Base-by-base conservation (phyloP, 2,888 invertebrate genomes). In the Xanthostigma xanthostigma region DNA sequence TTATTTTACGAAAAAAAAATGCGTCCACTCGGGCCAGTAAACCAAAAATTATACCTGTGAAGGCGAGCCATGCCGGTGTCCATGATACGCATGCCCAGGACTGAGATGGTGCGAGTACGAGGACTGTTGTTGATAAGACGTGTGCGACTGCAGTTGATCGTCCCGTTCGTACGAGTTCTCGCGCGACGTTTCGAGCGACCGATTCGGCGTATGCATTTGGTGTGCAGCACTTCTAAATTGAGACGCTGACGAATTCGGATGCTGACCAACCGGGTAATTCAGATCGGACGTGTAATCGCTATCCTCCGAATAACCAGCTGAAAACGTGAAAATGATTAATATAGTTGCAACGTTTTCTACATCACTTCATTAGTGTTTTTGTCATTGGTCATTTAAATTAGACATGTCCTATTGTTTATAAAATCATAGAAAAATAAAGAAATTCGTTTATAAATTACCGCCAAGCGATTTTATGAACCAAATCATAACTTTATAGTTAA, bases 221-320 rank as follows among this genome's bases (percentile, higher is more conserved):
- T 84, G 82, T 37, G 86, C 85, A 41, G 81, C 84, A 45, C 75
- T 75, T 53, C 84, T 75, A 67, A 86, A 89, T 72, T 93, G 93
- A 51, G 91, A 90, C 33, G 88, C 90, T 51, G 92, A 91, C 63
- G 87, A 87, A 73, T 93, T 94, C 59, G 91, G 81, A 64, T 90
- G 89, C 64, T 87, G 87, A 52, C 82, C 83, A 61, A 88, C 81
- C 46, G 93, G 94, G 72, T 87, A 94, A 74, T 93, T 94, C 62
- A 94, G 80, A 70, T 95, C 95, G 53, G 91, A 91, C 53, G 94
- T 95, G 71, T 95, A 95, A 73, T 95, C 95, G 59, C 92, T 92
- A 70, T 95, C 94, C 71, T 95, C 95, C 45, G 93, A 93, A 67
- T 93, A 88, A 51, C 93, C 91, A 66, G 91, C 91, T 89, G 75